Evolutionary conservation across 1,140 invertebrate species (phyloP).

Genomic region (Lordiphosa collinella): DNA sequence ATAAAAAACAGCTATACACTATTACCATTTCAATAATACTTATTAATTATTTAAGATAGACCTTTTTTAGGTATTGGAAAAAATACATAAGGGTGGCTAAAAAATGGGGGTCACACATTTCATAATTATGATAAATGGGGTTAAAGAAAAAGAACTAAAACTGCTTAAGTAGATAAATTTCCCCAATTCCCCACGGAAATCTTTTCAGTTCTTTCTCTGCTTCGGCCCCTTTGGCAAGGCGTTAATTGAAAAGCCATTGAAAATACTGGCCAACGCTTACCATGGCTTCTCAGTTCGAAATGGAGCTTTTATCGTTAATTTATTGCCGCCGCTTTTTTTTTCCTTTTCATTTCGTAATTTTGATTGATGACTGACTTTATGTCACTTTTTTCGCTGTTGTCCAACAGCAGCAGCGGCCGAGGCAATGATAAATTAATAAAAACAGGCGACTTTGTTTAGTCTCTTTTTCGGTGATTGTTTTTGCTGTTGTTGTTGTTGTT

Average conservation of each 20-base stretch:
- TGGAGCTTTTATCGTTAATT: slow-evolving; percentile 58
- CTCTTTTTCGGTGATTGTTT: slow-evolving; percentile 19
- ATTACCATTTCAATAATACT: no score
- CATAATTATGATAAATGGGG: no score
- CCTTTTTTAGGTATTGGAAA: no score
- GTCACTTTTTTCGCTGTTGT: slow-evolving; percentile 54
- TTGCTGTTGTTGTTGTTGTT: slow-evolving; percentile 17
- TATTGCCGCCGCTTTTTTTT: slow-evolving; percentile 49
- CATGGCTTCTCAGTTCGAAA: slow-evolving; percentile 6
- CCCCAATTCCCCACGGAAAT: no score
- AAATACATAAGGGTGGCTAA: no score
- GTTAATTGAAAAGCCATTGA: slow-evolving; percentile 22
- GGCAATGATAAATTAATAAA: slow-evolving; percentile 75
- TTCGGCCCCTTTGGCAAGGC: not conserved
- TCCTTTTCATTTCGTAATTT: slow-evolving; percentile 62
- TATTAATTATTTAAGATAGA: no score
- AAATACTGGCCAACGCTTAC: slow-evolving; percentile 11
- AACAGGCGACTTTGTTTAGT: slow-evolving; percentile 32
- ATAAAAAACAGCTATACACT: no score
- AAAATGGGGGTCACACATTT: no score
- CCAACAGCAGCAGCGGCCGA: slow-evolving; percentile 9
- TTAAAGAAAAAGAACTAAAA: no score
- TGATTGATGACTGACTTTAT: slow-evolving; percentile 77
- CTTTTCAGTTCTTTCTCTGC: no score
- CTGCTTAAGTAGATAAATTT: no score